Conservation (phyloP, 2,888 invertebrate species). For the Stomorhina lunata region DNA sequence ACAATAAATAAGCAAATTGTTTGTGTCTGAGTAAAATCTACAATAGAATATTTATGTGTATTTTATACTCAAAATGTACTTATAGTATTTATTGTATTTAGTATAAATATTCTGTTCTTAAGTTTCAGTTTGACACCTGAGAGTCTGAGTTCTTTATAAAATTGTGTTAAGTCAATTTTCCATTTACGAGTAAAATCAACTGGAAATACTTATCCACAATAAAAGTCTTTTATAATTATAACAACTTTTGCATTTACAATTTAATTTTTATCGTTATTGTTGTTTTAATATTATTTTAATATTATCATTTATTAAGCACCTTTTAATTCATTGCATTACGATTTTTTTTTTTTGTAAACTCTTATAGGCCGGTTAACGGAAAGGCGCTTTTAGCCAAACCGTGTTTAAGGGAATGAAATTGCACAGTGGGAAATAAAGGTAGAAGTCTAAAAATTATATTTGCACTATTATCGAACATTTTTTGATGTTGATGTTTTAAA, state of each 20-base stretch:
- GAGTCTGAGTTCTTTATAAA: slow-evolving; percentile 10
- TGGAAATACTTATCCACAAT: no score
- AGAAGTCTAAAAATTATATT: no score
- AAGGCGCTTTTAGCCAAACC: not conserved
- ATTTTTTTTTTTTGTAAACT: slow-evolving; percentile 54
- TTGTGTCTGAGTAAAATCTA: no score
- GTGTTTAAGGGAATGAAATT: not conserved
- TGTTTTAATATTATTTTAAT: slow-evolving; percentile 45
- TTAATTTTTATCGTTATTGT: slow-evolving; percentile 8
- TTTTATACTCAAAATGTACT: no score
- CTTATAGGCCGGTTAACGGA: not conserved
- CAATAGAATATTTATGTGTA: no score
- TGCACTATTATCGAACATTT: no score
- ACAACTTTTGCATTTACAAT: no score
- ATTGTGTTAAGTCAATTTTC: slow-evolving; percentile 13
- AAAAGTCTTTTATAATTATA: no score
- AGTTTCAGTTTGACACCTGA: slow-evolving; percentile 28
- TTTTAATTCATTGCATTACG: slow-evolving; percentile 57
- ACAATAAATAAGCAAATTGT: no score
- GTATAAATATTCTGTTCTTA: not conserved
- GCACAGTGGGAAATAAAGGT: not conserved
- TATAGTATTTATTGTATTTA: not conserved
- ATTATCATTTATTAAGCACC: slow-evolving; percentile 52
- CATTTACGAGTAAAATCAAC: no score
- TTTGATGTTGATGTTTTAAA: no score